These are phyloP conservation scores for Drosophila affinis DNA, from an alignment of 2,888 invertebrate species.

Conservation along the genomic window DNA sequence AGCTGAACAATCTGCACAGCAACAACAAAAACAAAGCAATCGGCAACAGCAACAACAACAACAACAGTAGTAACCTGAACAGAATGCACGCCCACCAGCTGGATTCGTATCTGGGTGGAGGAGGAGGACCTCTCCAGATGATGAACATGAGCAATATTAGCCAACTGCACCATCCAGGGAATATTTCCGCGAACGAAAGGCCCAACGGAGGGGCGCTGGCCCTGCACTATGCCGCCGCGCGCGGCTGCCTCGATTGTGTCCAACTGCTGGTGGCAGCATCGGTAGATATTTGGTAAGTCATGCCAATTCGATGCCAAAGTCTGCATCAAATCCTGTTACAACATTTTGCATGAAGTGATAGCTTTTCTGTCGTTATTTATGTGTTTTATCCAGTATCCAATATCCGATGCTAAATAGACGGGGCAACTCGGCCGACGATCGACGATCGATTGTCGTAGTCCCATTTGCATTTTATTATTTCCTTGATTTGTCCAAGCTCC, in stretches of 20 bases:
- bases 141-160: constrained; percentile 62
- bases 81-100: constrained; percentile 83
- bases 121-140: constrained; percentile 51
- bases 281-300: constrained; percentile 89
- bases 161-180: constrained; percentile 82
- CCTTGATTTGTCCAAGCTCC: constrained; percentile 18
- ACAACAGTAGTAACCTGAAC: constrained; percentile 50
- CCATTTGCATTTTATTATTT: constrained; percentile 36
- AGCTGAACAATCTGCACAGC: constrained; percentile 33
- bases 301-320: not conserved
- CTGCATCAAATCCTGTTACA: not conserved
- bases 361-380: constrained; percentile 21
- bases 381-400: constrained; percentile 1
- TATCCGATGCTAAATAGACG: not conserved
- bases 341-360: constrained; percentile 10
- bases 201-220: constrained; percentile 89
- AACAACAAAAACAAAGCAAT: constrained; percentile 6
- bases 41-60: constrained; percentile 27
- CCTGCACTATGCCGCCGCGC: constrained; percentile 93
- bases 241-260: constrained; percentile 94
- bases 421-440: constrained; percentile 12
- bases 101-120: constrained; percentile 67
- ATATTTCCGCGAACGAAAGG: constrained; percentile 83
- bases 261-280: constrained; percentile 91
- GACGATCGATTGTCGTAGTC: constrained; percentile 22